phyloP scores from a whole-genome alignment of 2,113 vertebrate species.

The Entomyzon cyanotis region DNA sequence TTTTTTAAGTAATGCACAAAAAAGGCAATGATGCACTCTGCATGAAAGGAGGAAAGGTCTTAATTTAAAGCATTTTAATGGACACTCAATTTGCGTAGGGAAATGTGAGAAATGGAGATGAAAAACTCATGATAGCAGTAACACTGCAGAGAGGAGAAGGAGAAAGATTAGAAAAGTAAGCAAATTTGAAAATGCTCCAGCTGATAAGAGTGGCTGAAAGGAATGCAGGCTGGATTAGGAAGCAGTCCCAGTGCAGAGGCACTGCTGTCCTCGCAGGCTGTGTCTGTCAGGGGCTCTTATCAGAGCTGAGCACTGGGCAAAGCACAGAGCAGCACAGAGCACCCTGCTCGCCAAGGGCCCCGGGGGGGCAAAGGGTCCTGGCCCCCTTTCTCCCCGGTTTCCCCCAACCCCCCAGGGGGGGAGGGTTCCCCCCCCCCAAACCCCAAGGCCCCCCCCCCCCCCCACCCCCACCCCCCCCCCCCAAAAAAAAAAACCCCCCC shows the following conservation, averaged over 20 bases:
- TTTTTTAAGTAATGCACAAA: constrained; percentile 30
- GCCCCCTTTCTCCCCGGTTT: too few relatives aligned
- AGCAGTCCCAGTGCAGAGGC: neutral
- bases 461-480: too few relatives aligned
- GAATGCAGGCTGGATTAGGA: neutral
- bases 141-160: neutral
- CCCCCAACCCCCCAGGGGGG: too few relatives aligned
- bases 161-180: constrained; percentile 28
- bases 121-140: neutral
- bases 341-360: neutral
- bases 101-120: constrained; percentile 43
- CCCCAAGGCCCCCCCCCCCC: too few relatives aligned
- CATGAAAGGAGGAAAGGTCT: constrained; percentile 61
- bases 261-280: neutral
- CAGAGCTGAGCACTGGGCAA: neutral
- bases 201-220: neutral
- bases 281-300: neutral
- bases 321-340: neutral
- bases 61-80: constrained; percentile 68
- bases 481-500: too few relatives aligned
- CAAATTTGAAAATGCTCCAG: constrained; percentile 24
- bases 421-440: too few relatives aligned
- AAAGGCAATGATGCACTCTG: constrained; percentile 27
- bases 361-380: neutral
- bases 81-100: constrained; percentile 34